Base-by-base conservation (phyloP, 1,140 invertebrate species). In the Chionoecetes opilio region DNA sequence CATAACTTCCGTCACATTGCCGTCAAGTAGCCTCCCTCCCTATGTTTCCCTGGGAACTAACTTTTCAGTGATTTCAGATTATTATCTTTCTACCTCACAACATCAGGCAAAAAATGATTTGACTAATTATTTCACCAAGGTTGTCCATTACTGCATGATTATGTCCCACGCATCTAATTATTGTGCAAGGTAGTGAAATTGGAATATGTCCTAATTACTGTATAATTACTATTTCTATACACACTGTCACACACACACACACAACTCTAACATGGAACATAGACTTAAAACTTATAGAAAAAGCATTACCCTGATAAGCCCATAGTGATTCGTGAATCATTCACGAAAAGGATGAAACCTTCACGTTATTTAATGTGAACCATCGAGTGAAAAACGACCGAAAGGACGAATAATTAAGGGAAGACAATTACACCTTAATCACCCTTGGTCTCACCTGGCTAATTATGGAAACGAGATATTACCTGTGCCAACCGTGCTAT, bases 401-500 rank as follows among this genome's bases (percentile, higher is more conserved):
- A 75, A 75, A 75, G 63, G 21, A 75, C 63, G 63, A 75, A 75
- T 75, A 17, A 75, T 75, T 75, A n/a, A 75, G 63, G 63, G 63
- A 75, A 26, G n/a, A 17, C n/a, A 75, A 75, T 75, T 75, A 75
- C 63, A 75, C 11, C n/a, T 75, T 75, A 75, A 75, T 75, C 63
- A 75, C 63, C 63, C n/a, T 75, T 75, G 63, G 63, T 75, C 63
- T 75, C 63, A 75, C 63, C 21, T 75, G 63, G 21, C 63, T 75
- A 75, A 75, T 75, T 75, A 75, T n/a, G 63, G 63, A 5, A 75
- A n/a, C 63, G 63, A 75, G 63, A 75, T 75, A 75, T 75, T 75
- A 75, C 63, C 63, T 26, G 63, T 75, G 21, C 63, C 63, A 75
- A 21, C 63, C 63, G 21, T n/a, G 63, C 63, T 26, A 75, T 75